phyloP scores from a whole-genome alignment of 2,888 invertebrate species.

The Ophioninae sp. region DNA sequence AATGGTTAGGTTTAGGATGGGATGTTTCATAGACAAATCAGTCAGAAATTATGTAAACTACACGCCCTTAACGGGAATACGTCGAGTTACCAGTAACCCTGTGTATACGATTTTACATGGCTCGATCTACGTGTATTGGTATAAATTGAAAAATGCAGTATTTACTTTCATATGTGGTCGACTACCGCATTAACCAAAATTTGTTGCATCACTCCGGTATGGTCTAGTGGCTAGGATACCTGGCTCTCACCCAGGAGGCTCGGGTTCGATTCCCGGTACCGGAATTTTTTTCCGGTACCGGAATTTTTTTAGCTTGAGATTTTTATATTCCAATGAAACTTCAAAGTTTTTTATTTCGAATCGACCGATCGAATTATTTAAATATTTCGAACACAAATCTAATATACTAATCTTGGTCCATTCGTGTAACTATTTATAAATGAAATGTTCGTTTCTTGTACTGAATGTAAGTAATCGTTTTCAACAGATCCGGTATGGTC shows the following conservation, averaged over 20 bases:
- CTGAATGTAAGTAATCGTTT: not conserved
- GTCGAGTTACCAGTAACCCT: too few relatives aligned
- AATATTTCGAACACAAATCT: not conserved
- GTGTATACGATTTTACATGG: too few relatives aligned
- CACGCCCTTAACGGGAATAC: too few relatives aligned
- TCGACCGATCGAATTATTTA: not conserved
- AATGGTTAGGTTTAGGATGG: too few relatives aligned
- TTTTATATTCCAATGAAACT: not conserved
- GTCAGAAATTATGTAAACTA: too few relatives aligned
- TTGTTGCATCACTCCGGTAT: slow-evolving; percentile 79
- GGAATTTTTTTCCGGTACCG: slow-evolving; percentile 77
- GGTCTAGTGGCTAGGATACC: slow-evolving; percentile 85
- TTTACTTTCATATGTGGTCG: too few relatives aligned
- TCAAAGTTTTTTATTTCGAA: not conserved
- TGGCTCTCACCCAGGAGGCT: slow-evolving; percentile 85
- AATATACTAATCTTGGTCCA: not conserved
- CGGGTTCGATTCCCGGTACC: slow-evolving; percentile 85
- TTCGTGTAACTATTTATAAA: too few relatives aligned
- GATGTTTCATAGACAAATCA: too few relatives aligned
- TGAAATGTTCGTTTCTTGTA: too few relatives aligned
- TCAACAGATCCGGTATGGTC: slow-evolving; percentile 82
- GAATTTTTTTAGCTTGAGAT: not conserved
- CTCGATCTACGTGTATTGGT: too few relatives aligned
- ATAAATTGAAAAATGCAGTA: too few relatives aligned
- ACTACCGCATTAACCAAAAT: slow-evolving; percentile 78